Evolutionary conservation across 2,888 invertebrate species (phyloP), one percentile per base, ranked within the genome.

Genomic region (Ditula angustiorana): DNA sequence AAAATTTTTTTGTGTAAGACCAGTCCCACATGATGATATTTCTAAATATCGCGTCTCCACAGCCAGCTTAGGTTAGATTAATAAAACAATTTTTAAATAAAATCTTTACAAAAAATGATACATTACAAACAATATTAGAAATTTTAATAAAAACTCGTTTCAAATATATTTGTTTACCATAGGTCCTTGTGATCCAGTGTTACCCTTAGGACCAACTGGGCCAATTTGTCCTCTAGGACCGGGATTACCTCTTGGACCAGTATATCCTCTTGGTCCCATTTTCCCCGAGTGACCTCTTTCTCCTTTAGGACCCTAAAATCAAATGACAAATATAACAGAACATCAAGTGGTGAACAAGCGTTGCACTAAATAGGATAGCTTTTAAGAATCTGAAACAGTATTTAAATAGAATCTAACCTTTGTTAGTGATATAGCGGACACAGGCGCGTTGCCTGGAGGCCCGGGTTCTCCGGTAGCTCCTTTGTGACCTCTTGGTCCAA

Each of bases 141-240:
- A n/a, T n/a, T n/a, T n/a, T n/a, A n/a, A n/a, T n/a, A n/a, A n/a
- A n/a, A n/a, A n/a, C n/a, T n/a, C n/a, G n/a, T n/a, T n/a, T n/a
- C n/a, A n/a, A n/a, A n/a, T n/a, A n/a, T n/a, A n/a, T n/a, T n/a
- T n/a, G n/a, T n/a, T 61, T 52, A 63, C 63, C 35, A 23, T 83
- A 0, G 71, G 64, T 19, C 96, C 96, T 11, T 88, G 79, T 35
- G 82, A 82, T 23, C 96, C 96, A 0, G 61, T 56, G 13, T 67
- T 61, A 8, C 78, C 78, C 19, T 62, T 68, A 5, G 70, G 46
- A 13, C 77, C 75, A 46, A 55, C 60, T 53, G 86, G 84, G 24
- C 95, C 94, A 37, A 84, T 80, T 4, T 74, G 77, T 1, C 95
- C 95, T 24, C 85, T 74, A 1, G 81, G 75, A 7, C 96, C 95